phyloP scores from a whole-genome alignment of 2,888 invertebrate species.

The Mythimna albipuncta region DNA sequence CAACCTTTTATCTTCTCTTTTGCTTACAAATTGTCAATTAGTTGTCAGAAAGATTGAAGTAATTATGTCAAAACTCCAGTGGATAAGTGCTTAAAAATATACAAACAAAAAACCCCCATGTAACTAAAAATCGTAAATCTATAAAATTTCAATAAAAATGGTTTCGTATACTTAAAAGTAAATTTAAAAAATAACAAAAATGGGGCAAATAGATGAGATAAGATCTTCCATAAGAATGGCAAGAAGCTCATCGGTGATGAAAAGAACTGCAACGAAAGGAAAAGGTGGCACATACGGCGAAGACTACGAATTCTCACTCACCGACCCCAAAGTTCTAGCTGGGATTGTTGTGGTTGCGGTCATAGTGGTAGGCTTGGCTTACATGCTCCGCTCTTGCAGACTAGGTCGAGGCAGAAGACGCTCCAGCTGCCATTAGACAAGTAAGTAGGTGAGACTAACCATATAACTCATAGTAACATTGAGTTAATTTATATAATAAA shows the following conservation, averaged over 20 bases:
- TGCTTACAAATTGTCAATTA: conserved; percentile 25
- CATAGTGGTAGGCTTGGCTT: conserved; percentile 70
- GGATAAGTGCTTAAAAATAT: neutral
- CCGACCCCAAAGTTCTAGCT: conserved; percentile 75
- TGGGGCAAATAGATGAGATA: conserved; percentile 69
- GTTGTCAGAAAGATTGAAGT: conserved; percentile 29
- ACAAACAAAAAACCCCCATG: conserved; percentile 28
- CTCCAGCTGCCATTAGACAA: conserved; percentile 13
- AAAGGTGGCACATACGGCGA: neutral
- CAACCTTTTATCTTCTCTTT: conserved; percentile 14
- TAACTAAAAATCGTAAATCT: conserved; percentile 1
- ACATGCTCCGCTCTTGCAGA: conserved; percentile 69
- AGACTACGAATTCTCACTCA: conserved; percentile 62
- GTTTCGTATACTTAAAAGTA: neutral
- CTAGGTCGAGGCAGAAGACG: conserved; percentile 54
- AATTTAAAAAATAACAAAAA: conserved; percentile 45
- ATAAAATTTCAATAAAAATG: conserved; percentile 21
- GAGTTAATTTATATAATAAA: neutral
- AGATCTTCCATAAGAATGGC: conserved; percentile 67
- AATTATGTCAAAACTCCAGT: conserved; percentile 20
- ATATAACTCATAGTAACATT: neutral
- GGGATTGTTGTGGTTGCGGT: conserved; percentile 71
- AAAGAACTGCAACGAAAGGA: conserved; percentile 51
- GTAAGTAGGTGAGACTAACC: conserved; percentile 13
- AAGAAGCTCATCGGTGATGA: conserved; percentile 64